Evolutionary conservation across 2,113 vertebrate genomes (phyloP).

Genomic region (Montifringilla adamsi): DNA sequence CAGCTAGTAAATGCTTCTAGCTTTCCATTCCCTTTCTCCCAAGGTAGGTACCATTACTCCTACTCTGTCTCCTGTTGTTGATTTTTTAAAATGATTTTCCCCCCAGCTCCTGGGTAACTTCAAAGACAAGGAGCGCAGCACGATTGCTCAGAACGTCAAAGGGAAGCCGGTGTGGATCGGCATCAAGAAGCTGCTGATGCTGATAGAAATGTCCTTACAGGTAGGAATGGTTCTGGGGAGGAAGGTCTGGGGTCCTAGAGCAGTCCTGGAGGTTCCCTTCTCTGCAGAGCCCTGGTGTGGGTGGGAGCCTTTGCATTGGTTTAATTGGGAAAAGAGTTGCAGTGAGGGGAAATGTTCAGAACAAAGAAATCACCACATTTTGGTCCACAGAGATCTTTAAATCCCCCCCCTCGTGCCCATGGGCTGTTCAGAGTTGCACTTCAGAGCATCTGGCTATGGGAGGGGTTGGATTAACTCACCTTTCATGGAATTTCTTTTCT

Average conservation of each 20-base stretch:
- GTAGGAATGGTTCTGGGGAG: slow-evolving; percentile 69
- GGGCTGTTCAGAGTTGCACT: background rate
- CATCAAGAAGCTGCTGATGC: slow-evolving; percentile 96
- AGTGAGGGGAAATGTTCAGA: background rate
- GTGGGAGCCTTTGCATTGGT: slow-evolving; percentile 20
- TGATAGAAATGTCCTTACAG: slow-evolving; percentile 96
- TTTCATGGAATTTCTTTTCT: slow-evolving; percentile 7
- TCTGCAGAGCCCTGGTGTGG: slow-evolving; percentile 7
- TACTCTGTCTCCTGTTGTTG: background rate
- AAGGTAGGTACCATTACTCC: background rate
- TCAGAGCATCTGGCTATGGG: background rate
- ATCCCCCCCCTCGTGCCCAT: background rate
- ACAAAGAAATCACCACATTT: background rate
- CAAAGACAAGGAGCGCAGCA: slow-evolving; percentile 85
- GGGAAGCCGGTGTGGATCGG: slow-evolving; percentile 85
- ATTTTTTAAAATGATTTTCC: background rate
- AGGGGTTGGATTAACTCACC: background rate
- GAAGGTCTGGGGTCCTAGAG: background rate
- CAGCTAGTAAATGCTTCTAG: background rate
- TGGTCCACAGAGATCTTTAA: background rate
- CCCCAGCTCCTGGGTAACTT: slow-evolving; percentile 90
- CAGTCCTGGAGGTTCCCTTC: background rate
- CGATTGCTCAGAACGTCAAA: slow-evolving; percentile 85
- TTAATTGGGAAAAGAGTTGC: background rate
- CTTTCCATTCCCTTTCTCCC: background rate